These are phyloP conservation scores for Phylloscopus collybita DNA, from an alignment of 2,797 vertebrate genomes.

Conservation along the genomic window DNA sequence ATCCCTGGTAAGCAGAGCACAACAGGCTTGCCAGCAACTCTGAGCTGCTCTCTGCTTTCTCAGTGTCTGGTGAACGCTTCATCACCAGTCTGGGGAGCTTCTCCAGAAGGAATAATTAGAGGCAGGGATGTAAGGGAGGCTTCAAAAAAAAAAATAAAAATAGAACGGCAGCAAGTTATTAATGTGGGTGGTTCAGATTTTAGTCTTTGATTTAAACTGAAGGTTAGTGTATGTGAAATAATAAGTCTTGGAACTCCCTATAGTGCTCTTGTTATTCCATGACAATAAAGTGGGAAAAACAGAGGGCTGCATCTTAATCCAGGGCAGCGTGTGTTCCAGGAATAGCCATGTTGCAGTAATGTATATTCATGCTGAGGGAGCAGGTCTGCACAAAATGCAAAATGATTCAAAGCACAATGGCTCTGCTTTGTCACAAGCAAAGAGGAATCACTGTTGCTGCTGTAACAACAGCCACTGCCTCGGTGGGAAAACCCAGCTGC, in stretches of 20 bases:
- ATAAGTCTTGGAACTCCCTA: not conserved
- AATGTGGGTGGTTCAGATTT: not conserved
- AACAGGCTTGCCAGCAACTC: not conserved
- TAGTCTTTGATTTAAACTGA: not conserved
- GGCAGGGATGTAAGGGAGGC: not conserved
- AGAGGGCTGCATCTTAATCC: not conserved
- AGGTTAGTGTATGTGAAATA: not conserved
- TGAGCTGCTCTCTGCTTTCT: not conserved
- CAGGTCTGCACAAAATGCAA: not conserved
- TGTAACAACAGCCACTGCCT: not conserved
- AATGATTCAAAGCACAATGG: not conserved
- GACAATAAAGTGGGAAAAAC: not conserved
- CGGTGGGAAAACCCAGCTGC: not conserved
- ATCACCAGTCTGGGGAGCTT: not conserved
- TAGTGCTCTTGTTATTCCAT: not conserved
- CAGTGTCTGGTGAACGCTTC: not conserved
- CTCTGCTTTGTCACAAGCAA: not conserved
- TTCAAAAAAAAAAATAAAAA: not conserved
- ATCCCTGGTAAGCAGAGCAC: not conserved
- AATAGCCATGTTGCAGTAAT: not conserved
- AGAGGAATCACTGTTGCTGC: not conserved
- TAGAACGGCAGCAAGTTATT: not conserved
- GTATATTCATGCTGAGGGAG: not conserved
- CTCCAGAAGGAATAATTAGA: slow-evolving; percentile 16
- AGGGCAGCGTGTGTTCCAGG: not conserved